Evolutionary conservation across 2,888 invertebrate genomes (phyloP), one percentile per base, ranked within the genome.

Genomic region (Heteromyza rotundicornis): DNA sequence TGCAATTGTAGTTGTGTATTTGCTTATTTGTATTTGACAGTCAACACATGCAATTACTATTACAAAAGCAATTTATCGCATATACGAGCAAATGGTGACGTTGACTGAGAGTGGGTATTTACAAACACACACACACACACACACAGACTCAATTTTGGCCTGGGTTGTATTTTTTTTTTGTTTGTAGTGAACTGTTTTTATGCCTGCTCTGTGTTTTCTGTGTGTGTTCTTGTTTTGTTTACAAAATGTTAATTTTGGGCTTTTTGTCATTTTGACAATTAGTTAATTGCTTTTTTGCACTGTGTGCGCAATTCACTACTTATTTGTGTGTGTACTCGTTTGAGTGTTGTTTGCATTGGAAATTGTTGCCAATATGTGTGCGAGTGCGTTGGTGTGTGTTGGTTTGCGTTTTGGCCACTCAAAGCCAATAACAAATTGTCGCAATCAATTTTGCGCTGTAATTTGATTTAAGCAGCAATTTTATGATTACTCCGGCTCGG

Each of bases 211-310:
- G 47, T 19, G 20, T 5, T 17, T 17, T 47, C 17, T 14, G 27
- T 27, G 27, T 27, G 17, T 14, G 20, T 47, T 47, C 19, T 17
- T 47, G 14, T 17, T 47, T 5, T 47, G 5, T 19, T 47, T 5
- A 19, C 17, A 47, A 47, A 47, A 2, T 17, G 17, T 47, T 19
- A 47, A 19, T 47, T 47, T 19, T 17, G 47, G 40, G 47, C 20
- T 19, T 47, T 47, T 47, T 47, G 47, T 47, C 47, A 47, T 47
- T 47, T 47, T 47, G 47, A 47, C 47, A 47, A 47, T 47, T 47
- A 19, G 47, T 17, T 47, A 47, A 47, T 47, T 47, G 20, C 47
- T 19, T 20, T 47, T 19, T 47, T 17, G 47, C 47, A 47, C 5
- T 47, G 47, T 47, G 47, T 47, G 17, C 19, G 14, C 14, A 47